Conservation (phyloP, 2,113 vertebrate genomes). For the zebrafish (Danio rerio) region DNA sequence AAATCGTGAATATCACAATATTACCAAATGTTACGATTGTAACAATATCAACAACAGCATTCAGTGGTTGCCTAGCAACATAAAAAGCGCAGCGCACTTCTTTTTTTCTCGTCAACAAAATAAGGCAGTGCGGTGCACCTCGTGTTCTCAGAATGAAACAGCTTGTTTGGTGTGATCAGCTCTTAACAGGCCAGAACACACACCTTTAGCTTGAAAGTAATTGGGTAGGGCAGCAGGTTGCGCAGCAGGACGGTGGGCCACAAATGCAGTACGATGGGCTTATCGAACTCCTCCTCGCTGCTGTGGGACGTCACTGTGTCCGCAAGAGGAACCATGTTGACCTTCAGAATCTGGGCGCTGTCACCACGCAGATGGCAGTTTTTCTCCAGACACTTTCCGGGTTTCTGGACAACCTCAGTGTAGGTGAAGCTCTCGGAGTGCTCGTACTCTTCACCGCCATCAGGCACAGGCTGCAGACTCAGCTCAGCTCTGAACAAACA, state of each 20-base stretch:
- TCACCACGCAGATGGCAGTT: conserved; percentile 76
- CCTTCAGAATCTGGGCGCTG: conserved; percentile 74
- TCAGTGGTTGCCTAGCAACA: too few species aligned
- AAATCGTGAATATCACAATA: too few species aligned
- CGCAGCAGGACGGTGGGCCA: conserved; percentile 91
- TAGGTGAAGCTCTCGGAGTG: conserved; percentile 88
- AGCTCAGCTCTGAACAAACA: conserved; percentile 79
- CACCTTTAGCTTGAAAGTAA: conserved; percentile 84
- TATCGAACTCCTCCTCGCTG: conserved; percentile 85
- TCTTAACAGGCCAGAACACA: too few species aligned
- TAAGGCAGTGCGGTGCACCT: too few species aligned
- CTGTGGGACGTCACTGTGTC: conserved; percentile 81
- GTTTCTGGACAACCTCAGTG: conserved; percentile 81
- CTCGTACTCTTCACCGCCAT: conserved; percentile 69
- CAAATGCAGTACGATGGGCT: conserved; percentile 91
- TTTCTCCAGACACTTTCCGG: conserved; percentile 77
- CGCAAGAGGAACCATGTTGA: conserved; percentile 89
- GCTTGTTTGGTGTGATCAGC: too few species aligned
- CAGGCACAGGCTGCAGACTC: conserved; percentile 82
- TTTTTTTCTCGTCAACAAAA: too few species aligned
- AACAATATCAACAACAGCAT: too few species aligned
- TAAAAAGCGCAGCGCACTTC: too few species aligned
- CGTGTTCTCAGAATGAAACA: too few species aligned
- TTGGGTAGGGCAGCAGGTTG: conserved; percentile 92
- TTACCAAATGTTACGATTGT: too few species aligned